phyloP scores from a whole-genome alignment of 2,888 invertebrate genomes.

The Rotaria sp. region DNA sequence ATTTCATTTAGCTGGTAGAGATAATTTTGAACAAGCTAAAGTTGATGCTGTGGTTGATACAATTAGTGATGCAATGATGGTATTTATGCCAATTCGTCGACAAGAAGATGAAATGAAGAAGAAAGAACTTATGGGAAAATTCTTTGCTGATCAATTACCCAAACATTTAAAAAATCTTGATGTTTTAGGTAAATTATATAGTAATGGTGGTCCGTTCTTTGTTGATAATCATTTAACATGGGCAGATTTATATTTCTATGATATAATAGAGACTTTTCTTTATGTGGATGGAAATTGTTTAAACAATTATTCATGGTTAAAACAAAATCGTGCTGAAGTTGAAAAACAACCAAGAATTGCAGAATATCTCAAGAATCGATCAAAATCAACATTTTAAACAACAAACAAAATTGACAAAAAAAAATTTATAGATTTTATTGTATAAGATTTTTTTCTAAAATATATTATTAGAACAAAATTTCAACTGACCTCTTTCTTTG shows the following conservation, averaged over 20 bases:
- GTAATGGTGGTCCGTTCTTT: slow-evolving; percentile 34
- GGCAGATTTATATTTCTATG: slow-evolving; percentile 43
- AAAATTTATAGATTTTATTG: background rate
- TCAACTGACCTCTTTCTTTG: no score
- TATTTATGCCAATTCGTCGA: background rate
- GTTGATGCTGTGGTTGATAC: slow-evolving; percentile 41
- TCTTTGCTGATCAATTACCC: background rate
- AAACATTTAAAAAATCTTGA: slow-evolving; percentile 28
- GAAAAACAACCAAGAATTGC: slow-evolving; percentile 42
- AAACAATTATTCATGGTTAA: slow-evolving; percentile 42
- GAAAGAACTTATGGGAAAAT: background rate
- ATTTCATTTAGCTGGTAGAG: slow-evolving; percentile 43
- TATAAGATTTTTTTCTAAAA: no score
- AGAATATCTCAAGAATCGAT: slow-evolving; percentile 43
- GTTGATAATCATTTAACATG: slow-evolving; percentile 42
- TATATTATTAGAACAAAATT: no score
- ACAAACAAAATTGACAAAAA: background rate
- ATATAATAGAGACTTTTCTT: slow-evolving; percentile 32
- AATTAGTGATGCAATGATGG: background rate
- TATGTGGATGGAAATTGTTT: slow-evolving; percentile 38
- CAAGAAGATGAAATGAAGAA: slow-evolving; percentile 34
- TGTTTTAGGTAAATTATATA: background rate
- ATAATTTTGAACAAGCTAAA: slow-evolving; percentile 42
- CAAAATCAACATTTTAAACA: slow-evolving; percentile 41
- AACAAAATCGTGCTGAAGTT: slow-evolving; percentile 41